Evolutionary conservation across 2,888 invertebrate species (phyloP).

Genomic region (Drosophila subquinaria): DNA sequence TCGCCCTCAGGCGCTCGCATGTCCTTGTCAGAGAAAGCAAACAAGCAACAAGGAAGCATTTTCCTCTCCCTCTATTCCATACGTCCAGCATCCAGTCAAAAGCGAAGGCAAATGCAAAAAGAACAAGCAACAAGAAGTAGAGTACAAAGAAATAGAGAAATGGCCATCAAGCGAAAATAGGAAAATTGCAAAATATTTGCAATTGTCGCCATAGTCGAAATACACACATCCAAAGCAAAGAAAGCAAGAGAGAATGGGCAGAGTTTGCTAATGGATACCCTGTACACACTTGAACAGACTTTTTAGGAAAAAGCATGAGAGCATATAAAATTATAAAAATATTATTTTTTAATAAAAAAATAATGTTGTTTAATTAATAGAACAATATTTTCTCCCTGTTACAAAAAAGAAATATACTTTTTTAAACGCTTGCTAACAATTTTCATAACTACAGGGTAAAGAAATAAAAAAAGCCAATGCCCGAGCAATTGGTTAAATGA

Average conservation of each 20-base stretch:
- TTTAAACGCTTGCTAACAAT: too few species aligned
- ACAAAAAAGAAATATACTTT: too few species aligned
- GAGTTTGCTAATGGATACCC: background rate
- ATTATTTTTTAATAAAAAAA: too few species aligned
- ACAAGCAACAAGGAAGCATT: slow-evolving; percentile 39
- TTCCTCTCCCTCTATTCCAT: slow-evolving; percentile 4
- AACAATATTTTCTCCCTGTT: too few species aligned
- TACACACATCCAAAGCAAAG: slow-evolving; percentile 13
- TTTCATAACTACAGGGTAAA: background rate
- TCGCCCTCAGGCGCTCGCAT: slow-evolving; percentile 27
- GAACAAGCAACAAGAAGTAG: slow-evolving; percentile 6
- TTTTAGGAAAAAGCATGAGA: too few species aligned
- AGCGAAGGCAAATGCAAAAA: slow-evolving; percentile 17
- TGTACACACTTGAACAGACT: background rate
- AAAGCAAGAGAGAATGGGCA: slow-evolving; percentile 1
- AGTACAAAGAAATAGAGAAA: slow-evolving; percentile 23
- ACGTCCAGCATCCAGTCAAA: slow-evolving; percentile 28
- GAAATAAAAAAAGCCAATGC: slow-evolving; percentile 23
- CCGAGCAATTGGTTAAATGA: slow-evolving; percentile 70
- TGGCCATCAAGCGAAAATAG: slow-evolving; percentile 49
- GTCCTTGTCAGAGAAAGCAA: slow-evolving; percentile 50
- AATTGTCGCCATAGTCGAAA: slow-evolving; percentile 65
- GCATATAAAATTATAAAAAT: too few species aligned
- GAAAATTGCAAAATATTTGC: slow-evolving; percentile 77
- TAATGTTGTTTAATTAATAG: too few species aligned